A percentile compares a stretch with the other conserved stretches of the same genome.
These are phyloP conservation scores for Pelmatolapia mariae DNA, from an alignment of 2,113 vertebrate species.

Conservation along the genomic window DNA sequence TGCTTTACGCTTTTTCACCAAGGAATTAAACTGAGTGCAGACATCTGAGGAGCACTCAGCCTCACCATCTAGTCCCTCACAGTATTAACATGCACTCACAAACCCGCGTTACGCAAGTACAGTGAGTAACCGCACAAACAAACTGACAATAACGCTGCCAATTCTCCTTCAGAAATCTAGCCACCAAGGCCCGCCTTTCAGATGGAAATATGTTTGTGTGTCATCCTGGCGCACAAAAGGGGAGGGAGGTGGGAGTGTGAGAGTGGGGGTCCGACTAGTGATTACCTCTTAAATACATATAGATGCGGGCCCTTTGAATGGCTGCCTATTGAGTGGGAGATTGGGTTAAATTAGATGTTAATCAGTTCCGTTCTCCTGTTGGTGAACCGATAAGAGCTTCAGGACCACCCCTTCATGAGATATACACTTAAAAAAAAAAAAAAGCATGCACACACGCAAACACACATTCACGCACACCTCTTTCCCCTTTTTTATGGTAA, in stretches of 20 bases:
- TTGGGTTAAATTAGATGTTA: constrained; percentile 77
- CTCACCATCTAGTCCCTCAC: not conserved
- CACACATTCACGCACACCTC: not conserved
- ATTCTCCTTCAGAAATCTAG: constrained; percentile 57
- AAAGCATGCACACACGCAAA: not conserved
- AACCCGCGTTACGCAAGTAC: constrained; percentile 18
- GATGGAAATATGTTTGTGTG: constrained; percentile 76
- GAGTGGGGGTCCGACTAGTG: constrained; percentile 38
- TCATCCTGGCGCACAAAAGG: constrained; percentile 44
- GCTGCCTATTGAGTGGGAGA: constrained; percentile 54
- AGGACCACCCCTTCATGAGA: constrained; percentile 47
- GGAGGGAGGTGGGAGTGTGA: not conserved
- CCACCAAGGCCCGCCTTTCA: constrained; percentile 63
- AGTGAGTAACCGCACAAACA: constrained; percentile 33
- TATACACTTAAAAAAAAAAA: not conserved
- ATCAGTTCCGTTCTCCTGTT: constrained; percentile 73
- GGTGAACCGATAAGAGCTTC: constrained; percentile 67
- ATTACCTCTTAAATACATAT: constrained; percentile 72
- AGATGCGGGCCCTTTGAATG: constrained; percentile 58
- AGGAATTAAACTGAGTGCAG: not conserved
- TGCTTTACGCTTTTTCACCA: not conserved
- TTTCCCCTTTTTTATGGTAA: constrained; percentile 64
- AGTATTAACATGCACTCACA: not conserved
- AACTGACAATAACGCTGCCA: constrained; percentile 48
- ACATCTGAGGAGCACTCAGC: not conserved